Evolutionary conservation across 2,888 invertebrate species (phyloP), one percentile per base, ranked within the genome.

Genomic region (Pandemis corylana): DNA sequence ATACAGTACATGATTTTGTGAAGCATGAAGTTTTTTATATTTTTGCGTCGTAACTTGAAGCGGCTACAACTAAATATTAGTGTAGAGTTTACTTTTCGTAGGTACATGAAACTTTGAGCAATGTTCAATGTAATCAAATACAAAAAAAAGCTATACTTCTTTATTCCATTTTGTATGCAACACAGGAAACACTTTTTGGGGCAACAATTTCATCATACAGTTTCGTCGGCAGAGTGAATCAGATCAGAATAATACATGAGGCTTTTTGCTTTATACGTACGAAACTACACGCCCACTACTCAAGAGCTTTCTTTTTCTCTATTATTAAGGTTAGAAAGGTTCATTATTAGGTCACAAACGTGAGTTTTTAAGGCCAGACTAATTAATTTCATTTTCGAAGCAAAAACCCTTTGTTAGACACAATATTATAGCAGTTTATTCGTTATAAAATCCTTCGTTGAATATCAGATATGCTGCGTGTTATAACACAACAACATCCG

Each of bases 231-330:
- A 56, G 13, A 65, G 56, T 71, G 46, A 51, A 56, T 67, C n/a
- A 36, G 56, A 65, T 61, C 65, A 56, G 49, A 66, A 71, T 71
- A 66, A 66, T 46, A 46, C 49, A 71, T 66, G 59, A 59, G 41
- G 70, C 51, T 49, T 62, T 69, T 62, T 69, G 49, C 68, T 62
- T 49, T 36, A 46, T 49, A 59, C 10, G 15, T 6, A 36, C 28
- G 28, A 49, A 51, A 36, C 66, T 49, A 49, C 36, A 20, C 28
- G 44, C 46, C 61, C 28, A 36, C 61, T 61, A 62, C 46, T 44
- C 7, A 13, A 36, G 15, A 44, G 49, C 28, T 49, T 69, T 15
- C 51, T 41, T 67, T 42, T 20, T 62, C 28, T 62, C 61, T 41
- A 15, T 13, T 64, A 64, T 64, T 64, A 44, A 6, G 44, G 42